A percentile compares a stretch with the other conserved stretches of the same genome.
Conservation (phyloP, 1,140 invertebrate genomes). For the Colletes latitarsis region DNA sequence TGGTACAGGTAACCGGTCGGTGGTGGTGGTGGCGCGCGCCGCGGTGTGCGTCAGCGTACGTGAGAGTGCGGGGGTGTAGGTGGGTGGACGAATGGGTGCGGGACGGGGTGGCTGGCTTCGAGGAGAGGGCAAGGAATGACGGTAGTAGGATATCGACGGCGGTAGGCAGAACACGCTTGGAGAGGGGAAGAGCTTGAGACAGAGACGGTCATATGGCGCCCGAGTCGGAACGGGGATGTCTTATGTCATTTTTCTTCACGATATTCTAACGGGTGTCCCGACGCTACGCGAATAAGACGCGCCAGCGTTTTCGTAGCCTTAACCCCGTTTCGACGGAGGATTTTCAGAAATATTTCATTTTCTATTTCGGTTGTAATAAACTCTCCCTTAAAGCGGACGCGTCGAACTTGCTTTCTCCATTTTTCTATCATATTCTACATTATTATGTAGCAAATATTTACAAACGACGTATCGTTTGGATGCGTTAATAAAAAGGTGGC, state of each 20-base stretch:
- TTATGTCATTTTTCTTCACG: conserved; percentile 74
- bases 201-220: conserved; percentile 77
- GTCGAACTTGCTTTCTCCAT: no score
- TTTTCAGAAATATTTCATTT: conserved; percentile 1
- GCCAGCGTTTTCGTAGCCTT: not conserved
- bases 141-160: conserved; percentile 54
- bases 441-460: no score
- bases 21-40: conserved; percentile 22
- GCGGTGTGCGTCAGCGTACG: conserved; percentile 21
- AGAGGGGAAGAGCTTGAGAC: conserved; percentile 64
- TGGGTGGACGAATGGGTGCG: conserved; percentile 19
- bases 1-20: not conserved
- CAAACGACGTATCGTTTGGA: no score
- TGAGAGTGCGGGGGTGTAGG: conserved; percentile 66
- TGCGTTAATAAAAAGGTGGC: no score
- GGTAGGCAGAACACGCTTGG: conserved; percentile 42
- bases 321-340: not conserved
- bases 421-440: no score
- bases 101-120: conserved; percentile 12
- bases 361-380: no score
- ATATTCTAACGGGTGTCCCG: conserved; percentile 64
- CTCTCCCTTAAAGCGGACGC: no score
- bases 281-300: not conserved
- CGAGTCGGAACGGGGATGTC: conserved; percentile 73
- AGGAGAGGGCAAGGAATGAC: conserved; percentile 46